phyloP scores from a whole-genome alignment of 2,888 invertebrate species.

The Andrena haemorrhoa region DNA sequence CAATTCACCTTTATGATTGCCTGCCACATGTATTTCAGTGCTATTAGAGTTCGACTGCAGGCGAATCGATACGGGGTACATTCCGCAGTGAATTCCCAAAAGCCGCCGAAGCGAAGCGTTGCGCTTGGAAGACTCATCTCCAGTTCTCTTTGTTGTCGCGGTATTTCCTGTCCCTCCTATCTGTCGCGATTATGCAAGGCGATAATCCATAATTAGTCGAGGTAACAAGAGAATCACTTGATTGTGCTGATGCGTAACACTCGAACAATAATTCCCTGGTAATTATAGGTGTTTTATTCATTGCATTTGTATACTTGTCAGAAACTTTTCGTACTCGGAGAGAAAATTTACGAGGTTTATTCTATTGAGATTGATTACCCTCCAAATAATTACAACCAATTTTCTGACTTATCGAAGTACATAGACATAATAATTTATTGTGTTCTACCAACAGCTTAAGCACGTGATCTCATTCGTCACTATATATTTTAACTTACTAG shows the following conservation, averaged over 20 bases:
- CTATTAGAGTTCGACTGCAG: constrained; percentile 75
- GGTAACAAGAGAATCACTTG: constrained; percentile 43
- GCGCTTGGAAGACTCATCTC: constrained; percentile 44
- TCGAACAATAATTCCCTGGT: constrained; percentile 39
- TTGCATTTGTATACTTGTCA: constrained; percentile 43
- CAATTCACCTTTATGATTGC: constrained; percentile 39
- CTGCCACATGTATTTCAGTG: constrained; percentile 68
- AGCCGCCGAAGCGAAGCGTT: constrained; percentile 61
- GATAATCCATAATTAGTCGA: constrained; percentile 57
- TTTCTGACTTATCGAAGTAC: neutral
- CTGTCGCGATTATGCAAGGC: constrained; percentile 30
- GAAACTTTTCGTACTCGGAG: constrained; percentile 18
- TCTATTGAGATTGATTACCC: neutral
- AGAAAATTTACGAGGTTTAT: constrained; percentile 13
- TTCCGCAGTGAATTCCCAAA: constrained; percentile 72
- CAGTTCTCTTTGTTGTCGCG: constrained; percentile 39
- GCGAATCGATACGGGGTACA: constrained; percentile 74
- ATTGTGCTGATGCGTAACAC: constrained; percentile 44
- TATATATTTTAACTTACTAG: neutral
- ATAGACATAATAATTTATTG: neutral
- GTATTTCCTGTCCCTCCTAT: constrained; percentile 52
- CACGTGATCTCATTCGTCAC: neutral
- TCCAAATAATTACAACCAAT: constrained; percentile 8
- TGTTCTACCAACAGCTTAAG: neutral
- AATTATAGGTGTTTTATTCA: constrained; percentile 40